These are phyloP conservation scores for Malacoctenus gilli DNA, from an alignment of 2,797 vertebrate genomes.

Conservation along the genomic window DNA sequence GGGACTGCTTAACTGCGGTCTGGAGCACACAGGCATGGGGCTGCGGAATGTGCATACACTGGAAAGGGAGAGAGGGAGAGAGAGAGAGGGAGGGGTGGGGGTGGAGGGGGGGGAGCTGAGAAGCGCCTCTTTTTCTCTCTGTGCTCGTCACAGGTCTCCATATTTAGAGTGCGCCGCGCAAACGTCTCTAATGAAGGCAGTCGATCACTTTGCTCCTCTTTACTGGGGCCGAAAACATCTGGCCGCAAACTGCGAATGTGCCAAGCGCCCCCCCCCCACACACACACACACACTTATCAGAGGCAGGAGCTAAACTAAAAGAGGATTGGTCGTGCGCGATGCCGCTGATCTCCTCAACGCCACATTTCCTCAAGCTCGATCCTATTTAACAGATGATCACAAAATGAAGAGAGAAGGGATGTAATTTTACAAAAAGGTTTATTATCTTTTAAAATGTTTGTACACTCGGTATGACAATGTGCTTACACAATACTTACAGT, in stretches of 20 bases:
- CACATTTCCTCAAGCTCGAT: too few species aligned
- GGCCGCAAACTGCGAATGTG: conserved; percentile 28
- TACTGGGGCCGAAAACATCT: conserved; percentile 62
- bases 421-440: conserved; percentile 83
- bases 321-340: conserved; percentile 33
- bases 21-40: conserved; percentile 71
- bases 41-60: conserved; percentile 71
- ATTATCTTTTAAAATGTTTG: conserved; percentile 89
- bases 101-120: conserved; percentile 26
- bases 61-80: conserved; percentile 40
- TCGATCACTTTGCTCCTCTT: conserved; percentile 60
- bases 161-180: conserved; percentile 41
- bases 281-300: conserved; percentile 48
- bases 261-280: too few species aligned
- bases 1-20: conserved; percentile 83
- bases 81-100: conserved; percentile 26
- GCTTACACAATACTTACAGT: conserved; percentile 87
- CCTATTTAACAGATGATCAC: too few species aligned
- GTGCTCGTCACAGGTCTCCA: conserved; percentile 48
- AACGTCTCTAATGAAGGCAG: conserved; percentile 66
- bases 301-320: conserved; percentile 46
- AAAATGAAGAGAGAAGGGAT: not conserved
- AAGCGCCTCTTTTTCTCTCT: conserved; percentile 48
- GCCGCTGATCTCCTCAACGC: conserved; percentile 43
- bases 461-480: conserved; percentile 88